These are phyloP conservation scores for Lasius platythorax DNA, from an alignment of 2,888 invertebrate species.

Conservation along the genomic window DNA sequence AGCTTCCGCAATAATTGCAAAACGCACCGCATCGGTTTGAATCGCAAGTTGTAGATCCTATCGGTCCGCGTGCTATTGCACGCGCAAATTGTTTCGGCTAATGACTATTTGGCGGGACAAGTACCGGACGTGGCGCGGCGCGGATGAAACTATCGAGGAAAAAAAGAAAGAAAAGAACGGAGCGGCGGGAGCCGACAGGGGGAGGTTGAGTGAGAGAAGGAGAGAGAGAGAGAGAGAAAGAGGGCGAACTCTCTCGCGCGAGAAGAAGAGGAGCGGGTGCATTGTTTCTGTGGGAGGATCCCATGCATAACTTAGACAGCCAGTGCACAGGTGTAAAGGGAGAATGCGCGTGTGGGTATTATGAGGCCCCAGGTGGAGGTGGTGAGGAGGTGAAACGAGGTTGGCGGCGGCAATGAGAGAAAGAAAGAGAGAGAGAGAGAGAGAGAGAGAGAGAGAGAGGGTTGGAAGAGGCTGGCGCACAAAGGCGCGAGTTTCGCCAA, in stretches of 20 bases:
- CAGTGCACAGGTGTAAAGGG: slow-evolving; percentile 83
- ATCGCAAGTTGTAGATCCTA: slow-evolving; percentile 21
- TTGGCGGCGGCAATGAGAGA: slow-evolving; percentile 50
- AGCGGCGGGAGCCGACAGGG: slow-evolving; percentile 3
- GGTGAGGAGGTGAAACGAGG: slow-evolving; percentile 47
- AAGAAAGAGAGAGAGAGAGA: slow-evolving; percentile 44
- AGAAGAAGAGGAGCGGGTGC: slow-evolving; percentile 71
- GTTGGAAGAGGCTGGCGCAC: slow-evolving; percentile 72
- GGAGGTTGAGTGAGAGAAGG: not conserved
- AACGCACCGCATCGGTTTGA: not conserved
- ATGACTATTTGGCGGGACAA: slow-evolving; percentile 46
- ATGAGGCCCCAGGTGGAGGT: slow-evolving; percentile 67
- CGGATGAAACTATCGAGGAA: slow-evolving; percentile 60
- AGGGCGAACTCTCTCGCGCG: not conserved
- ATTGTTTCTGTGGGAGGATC: slow-evolving; percentile 85
- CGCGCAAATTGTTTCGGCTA: slow-evolving; percentile 44
- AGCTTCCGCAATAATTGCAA: slow-evolving; percentile 11
- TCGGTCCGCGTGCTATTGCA: slow-evolving; percentile 25
- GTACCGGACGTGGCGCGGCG: slow-evolving; percentile 43
- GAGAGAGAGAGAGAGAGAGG: slow-evolving; percentile 48
- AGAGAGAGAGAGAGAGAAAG: slow-evolving; percentile 14
- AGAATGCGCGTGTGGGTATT: slow-evolving; percentile 79
- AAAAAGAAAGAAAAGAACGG: slow-evolving; percentile 27
- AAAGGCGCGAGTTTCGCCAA: slow-evolving; percentile 84
- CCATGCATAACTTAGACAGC: slow-evolving; percentile 83